A percentile compares a stretch with the other conserved stretches of the same genome.
Conservation (phyloP, 2,113 vertebrate species). For the Excalfactoria chinensis region DNA sequence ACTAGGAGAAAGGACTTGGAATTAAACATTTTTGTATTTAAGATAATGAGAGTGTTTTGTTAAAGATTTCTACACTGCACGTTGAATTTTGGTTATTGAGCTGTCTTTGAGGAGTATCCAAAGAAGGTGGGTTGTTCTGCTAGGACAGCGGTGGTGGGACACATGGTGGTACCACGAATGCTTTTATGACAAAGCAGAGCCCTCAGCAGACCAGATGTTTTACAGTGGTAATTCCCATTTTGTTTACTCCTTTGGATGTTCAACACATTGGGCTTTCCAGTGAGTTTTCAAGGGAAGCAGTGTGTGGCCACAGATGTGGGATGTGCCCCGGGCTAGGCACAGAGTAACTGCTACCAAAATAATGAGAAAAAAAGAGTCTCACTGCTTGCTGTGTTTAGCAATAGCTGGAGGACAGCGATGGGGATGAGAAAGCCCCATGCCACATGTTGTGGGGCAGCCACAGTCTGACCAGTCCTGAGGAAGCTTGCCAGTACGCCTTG, state of each 20-base stretch:
- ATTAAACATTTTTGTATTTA: slow-evolving; percentile 48
- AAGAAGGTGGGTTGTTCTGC: not conserved
- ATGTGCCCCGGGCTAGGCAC: not conserved
- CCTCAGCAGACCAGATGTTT: not conserved
- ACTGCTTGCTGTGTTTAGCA: not conserved
- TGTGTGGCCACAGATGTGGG: rapidly evolving
- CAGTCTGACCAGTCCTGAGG: not conserved
- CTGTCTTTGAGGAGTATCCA: not conserved
- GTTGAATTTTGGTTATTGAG: not conserved
- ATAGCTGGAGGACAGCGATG: not conserved
- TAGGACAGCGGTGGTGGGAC: not conserved
- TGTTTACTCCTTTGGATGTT: not conserved
- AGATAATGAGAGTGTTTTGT: not conserved
- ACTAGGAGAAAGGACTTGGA: slow-evolving; percentile 28
- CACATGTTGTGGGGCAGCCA: not conserved
- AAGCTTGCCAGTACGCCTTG: slow-evolving; percentile 7
- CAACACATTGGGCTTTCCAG: not conserved
- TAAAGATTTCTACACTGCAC: not conserved
- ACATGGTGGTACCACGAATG: rapidly evolving
- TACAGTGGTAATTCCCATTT: not conserved
- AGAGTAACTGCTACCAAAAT: not conserved
- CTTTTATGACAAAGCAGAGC: not conserved
- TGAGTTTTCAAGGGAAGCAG: not conserved
- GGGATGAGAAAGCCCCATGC: not conserved
- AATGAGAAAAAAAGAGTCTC: not conserved